Evolutionary conservation across 1,140 invertebrate species (phyloP).

Genomic region (Temnothorax nylanderi): DNA sequence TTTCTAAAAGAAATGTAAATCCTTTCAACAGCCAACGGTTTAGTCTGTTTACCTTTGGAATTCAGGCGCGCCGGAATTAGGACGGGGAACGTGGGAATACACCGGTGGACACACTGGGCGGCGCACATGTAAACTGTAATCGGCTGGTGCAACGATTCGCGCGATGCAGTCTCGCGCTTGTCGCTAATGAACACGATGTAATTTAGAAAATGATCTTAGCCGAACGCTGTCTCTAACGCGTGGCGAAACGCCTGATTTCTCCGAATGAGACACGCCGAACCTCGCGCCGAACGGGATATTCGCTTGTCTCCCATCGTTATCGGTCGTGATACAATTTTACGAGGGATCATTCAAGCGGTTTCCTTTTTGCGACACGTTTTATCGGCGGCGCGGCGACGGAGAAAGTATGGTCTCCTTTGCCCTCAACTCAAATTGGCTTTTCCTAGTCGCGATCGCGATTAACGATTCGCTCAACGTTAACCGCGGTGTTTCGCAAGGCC

Average conservation of each 20-base stretch:
- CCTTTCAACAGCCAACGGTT: constrained; percentile 44
- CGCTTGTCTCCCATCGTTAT: background rate
- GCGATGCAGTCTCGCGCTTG: constrained; percentile 16
- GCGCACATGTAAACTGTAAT: background rate
- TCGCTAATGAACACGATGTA: constrained; percentile 52
- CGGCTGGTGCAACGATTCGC: constrained; percentile 26
- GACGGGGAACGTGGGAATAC: constrained; percentile 48
- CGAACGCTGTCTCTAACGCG: background rate
- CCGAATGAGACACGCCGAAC: background rate
- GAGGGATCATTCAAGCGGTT: background rate
- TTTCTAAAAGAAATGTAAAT: constrained; percentile 65
- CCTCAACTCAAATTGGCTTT: constrained; percentile 17
- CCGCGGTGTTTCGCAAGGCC: background rate
- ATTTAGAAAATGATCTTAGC: background rate
- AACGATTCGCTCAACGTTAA: constrained; percentile 42
- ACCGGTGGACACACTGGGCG: constrained; percentile 25
- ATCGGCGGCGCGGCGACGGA: background rate
- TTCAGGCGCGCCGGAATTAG: constrained; percentile 40
- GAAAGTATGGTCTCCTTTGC: background rate
- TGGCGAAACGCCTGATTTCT: background rate
- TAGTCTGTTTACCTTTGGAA: constrained; percentile 59
- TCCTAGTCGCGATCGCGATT: constrained; percentile 46
- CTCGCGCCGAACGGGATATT: too few relatives aligned
- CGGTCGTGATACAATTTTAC: constrained; percentile 10
- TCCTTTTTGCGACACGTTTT: background rate